Evolutionary conservation across 2,797 vertebrate genomes (phyloP).

Genomic region (Neosalanx taihuensis): DNA sequence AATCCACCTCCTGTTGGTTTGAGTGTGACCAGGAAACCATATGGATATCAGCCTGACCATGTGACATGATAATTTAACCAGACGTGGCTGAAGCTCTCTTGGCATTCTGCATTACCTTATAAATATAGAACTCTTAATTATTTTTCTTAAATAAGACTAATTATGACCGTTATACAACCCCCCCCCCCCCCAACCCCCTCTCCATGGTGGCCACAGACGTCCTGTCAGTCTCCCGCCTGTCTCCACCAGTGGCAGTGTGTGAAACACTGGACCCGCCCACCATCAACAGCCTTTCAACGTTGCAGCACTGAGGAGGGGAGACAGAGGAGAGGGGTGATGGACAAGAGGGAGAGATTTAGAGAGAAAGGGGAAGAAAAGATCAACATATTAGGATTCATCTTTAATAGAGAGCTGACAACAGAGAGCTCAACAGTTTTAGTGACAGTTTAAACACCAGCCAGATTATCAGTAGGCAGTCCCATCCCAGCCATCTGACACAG

Average conservation of each 20-base stretch:
- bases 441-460: too few species aligned
- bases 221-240: constrained; percentile 10
- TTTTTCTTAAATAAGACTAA: constrained; percentile 53
- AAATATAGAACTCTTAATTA: constrained; percentile 68
- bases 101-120: constrained; percentile 50
- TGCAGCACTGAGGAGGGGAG: constrained; percentile 81
- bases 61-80: not conserved
- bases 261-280: constrained; percentile 58
- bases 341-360: constrained; percentile 26
- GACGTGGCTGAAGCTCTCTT: too few species aligned
- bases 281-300: constrained; percentile 85
- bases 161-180: constrained; percentile 38
- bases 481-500: too few species aligned
- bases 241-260: constrained; percentile 65
- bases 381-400: not conserved
- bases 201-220: not conserved
- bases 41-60: not conserved
- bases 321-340: constrained; percentile 58
- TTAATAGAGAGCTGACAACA: not conserved
- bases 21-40: not conserved
- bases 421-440: too few species aligned
- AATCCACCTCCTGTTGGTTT: not conserved
- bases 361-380: constrained; percentile 26
- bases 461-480: too few species aligned
- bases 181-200: constrained; percentile 33